Evolutionary conservation across 1,140 invertebrate genomes (phyloP).

Genomic region (Neelides sp.): DNA sequence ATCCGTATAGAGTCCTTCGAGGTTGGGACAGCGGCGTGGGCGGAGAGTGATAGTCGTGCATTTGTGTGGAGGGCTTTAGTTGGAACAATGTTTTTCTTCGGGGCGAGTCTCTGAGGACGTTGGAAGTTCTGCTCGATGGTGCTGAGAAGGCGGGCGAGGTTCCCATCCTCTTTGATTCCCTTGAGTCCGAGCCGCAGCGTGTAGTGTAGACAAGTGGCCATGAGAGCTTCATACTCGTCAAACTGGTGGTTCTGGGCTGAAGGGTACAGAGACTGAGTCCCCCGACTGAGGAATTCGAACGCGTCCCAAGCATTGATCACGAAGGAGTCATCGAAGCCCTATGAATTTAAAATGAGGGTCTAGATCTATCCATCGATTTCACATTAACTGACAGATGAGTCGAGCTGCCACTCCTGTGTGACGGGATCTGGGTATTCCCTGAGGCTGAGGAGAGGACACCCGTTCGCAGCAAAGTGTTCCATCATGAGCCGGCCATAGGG

Average conservation of each 20-base stretch:
- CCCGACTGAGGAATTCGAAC: constrained; percentile 14
- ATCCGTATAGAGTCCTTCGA: too few relatives aligned
- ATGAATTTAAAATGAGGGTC: too few relatives aligned
- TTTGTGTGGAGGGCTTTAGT: too few relatives aligned
- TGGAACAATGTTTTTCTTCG: too few relatives aligned
- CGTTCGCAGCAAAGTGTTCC: constrained; percentile 27
- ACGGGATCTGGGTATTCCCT: constrained; percentile 1
- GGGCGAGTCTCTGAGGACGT: too few relatives aligned
- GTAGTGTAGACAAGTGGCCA: constrained; percentile 30
- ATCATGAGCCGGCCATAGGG: constrained; percentile 29
- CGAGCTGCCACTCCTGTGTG: constrained; percentile 17
- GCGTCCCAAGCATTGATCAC: constrained; percentile 27
- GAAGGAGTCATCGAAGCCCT: constrained; percentile 16
- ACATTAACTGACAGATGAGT: constrained; percentile 15
- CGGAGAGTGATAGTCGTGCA: too few relatives aligned
- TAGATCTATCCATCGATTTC: too few relatives aligned
- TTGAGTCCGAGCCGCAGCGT: constrained; percentile 21
- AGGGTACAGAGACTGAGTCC: not conserved
- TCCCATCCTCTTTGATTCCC: not conserved
- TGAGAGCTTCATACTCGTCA: constrained; percentile 28
- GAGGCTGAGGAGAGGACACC: constrained; percentile 23
- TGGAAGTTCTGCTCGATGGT: too few relatives aligned
- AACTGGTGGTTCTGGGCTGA: constrained; percentile 17
- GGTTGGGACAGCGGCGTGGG: too few relatives aligned
- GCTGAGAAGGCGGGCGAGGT: too few relatives aligned